phyloP scores from a whole-genome alignment of 2,113 vertebrate genomes.

The Haemorhous mexicanus region DNA sequence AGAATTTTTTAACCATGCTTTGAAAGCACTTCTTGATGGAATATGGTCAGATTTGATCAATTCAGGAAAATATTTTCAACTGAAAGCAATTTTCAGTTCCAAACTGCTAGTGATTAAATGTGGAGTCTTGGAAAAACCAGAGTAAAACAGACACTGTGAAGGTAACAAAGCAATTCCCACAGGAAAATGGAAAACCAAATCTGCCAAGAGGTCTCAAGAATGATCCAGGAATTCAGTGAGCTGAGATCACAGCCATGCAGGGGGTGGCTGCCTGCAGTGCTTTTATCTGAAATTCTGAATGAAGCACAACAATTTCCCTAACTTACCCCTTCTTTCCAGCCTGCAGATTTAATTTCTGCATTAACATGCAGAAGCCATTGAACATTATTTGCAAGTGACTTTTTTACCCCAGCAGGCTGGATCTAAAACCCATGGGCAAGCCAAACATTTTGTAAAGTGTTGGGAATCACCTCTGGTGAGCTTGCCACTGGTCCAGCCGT shows the following conservation, averaged over 20 bases:
- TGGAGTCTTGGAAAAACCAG: neutral
- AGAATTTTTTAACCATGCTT: neutral
- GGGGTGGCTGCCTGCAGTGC: neutral
- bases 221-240: neutral
- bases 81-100: neutral
- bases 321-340: neutral
- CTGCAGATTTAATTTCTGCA: neutral
- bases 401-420: neutral
- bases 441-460: neutral
- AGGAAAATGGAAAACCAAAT: neutral
- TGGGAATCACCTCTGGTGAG: slow-evolving; percentile 73
- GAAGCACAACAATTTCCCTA: neutral
- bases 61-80: neutral
- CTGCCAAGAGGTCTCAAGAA: neutral
- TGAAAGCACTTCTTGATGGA: neutral
- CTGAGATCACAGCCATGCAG: neutral
- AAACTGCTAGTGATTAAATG: neutral
- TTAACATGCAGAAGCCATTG: neutral
- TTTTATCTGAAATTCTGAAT: neutral
- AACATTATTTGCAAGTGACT: neutral
- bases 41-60: neutral
- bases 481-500: slow-evolving; percentile 79
- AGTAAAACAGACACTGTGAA: neutral
- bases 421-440: neutral
- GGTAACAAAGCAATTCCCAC: neutral